Conservation (phyloP, 2,797 vertebrate genomes). For the Neopelma chrysocephalum region DNA sequence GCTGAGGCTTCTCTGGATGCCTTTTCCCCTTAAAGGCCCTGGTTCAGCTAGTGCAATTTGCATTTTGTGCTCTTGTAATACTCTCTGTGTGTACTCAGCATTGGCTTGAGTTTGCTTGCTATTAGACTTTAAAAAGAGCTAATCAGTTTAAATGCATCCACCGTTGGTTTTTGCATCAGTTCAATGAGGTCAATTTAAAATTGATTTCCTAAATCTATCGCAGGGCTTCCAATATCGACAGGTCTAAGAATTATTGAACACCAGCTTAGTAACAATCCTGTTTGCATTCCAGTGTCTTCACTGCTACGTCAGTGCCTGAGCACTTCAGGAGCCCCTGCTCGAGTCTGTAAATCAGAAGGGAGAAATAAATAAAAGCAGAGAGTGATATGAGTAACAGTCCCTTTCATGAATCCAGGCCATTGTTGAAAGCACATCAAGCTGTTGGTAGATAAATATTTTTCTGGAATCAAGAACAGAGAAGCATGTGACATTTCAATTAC, state of each 20-base stretch:
- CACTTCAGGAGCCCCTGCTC: neutral
- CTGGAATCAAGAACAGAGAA: slow-evolving; percentile 51
- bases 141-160: neutral
- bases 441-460: slow-evolving; percentile 64
- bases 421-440: slow-evolving; percentile 47
- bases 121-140: neutral
- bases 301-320: neutral
- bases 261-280: neutral
- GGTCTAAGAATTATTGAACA: neutral
- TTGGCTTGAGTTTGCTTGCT: neutral
- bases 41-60: neutral
- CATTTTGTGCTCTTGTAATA: neutral
- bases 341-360: neutral
- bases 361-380: neutral
- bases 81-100: neutral
- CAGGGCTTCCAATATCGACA: neutral
- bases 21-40: neutral
- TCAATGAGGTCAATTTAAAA: slow-evolving; percentile 24
- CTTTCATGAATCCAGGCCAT: neutral
- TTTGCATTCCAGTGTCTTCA: neutral
- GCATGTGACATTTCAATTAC: slow-evolving; percentile 54
- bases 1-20: neutral
- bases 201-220: neutral
- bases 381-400: neutral
- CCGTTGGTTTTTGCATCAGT: neutral